Conservation (phyloP, 2,797 vertebrate genomes). For the Acipenser ruthenus region DNA sequence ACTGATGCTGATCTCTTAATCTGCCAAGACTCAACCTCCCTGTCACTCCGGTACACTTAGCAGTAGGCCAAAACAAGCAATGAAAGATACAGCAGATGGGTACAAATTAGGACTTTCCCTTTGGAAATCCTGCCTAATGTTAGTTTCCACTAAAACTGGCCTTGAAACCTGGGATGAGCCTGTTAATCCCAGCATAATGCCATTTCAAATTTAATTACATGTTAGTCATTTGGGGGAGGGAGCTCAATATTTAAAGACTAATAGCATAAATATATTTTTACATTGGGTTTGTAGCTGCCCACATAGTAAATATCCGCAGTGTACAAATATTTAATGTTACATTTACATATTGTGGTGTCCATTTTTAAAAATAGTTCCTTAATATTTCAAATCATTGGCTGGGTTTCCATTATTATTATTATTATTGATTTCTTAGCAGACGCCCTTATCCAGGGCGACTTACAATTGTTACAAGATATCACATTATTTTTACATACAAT, state of each 20-base stretch:
- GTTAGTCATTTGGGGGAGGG: neutral
- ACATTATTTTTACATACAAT: no score
- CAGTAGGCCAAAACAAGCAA: constrained; percentile 12
- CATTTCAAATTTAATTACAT: neutral
- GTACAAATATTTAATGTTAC: no score
- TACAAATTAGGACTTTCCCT: neutral
- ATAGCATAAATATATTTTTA: no score
- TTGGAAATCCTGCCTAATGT: neutral
- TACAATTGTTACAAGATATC: no score
- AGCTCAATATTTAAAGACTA: neutral
- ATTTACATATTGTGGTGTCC: no score
- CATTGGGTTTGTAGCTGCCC: no score
- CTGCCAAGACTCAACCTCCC: constrained; percentile 54
- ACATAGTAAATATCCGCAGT: no score
- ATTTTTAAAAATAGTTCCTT: no score
- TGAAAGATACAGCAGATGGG: neutral
- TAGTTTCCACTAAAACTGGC: neutral
- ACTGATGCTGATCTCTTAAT: constrained; percentile 48
- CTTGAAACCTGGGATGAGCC: neutral
- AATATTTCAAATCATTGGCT: no score
- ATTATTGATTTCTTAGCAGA: no score
- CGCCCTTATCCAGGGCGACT: no score
- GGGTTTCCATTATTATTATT: no score
- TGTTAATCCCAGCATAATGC: neutral
- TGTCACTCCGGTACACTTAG: constrained; percentile 54